Conservation (phyloP, 1,140 invertebrate genomes). For the Neodiprion fabricii region DNA sequence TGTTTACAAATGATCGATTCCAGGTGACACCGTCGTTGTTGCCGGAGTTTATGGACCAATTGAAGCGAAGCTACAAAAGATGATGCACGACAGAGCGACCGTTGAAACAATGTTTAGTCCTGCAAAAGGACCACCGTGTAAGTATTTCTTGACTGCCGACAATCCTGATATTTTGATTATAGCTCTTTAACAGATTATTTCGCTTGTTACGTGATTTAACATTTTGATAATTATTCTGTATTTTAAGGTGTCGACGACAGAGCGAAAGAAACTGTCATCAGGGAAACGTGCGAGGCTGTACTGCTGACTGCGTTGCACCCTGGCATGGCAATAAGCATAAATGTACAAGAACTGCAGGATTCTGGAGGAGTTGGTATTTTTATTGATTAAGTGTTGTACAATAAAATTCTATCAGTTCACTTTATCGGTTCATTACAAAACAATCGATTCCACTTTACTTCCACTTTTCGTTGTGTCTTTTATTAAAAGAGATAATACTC, state of each 20-base stretch:
- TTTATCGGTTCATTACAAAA: background rate
- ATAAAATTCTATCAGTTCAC: background rate
- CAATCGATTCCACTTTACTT: background rate
- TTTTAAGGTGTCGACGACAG: conserved; percentile 71
- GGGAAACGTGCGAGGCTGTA: conserved; percentile 76
- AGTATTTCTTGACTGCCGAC: conserved; percentile 33
- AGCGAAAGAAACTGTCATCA: conserved; percentile 77
- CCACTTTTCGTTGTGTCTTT: conserved; percentile 10
- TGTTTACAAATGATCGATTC: background rate
- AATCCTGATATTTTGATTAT: background rate
- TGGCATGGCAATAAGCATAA: conserved; percentile 76
- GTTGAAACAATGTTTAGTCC: conserved; percentile 81
- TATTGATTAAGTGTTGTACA: conserved; percentile 27
- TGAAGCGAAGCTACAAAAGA: conserved; percentile 79
- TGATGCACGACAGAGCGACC: conserved; percentile 78
- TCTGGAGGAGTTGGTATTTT: conserved; percentile 73
- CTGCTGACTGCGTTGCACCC: conserved; percentile 77
- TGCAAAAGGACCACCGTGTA: conserved; percentile 78
- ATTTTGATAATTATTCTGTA: conserved; percentile 23
- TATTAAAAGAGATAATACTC: conserved; percentile 12
- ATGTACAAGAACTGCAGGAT: conserved; percentile 88
- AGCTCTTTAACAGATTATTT: conserved; percentile 37
- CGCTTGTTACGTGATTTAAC: conserved; percentile 18
- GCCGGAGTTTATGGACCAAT: conserved; percentile 84
- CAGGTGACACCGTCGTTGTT: conserved; percentile 79